Percentiles rank a stretch among this genome's conserved stretches.
phyloP scores from a whole-genome alignment of 1,140 invertebrate genomes.

The Vanessa atalanta region DNA sequence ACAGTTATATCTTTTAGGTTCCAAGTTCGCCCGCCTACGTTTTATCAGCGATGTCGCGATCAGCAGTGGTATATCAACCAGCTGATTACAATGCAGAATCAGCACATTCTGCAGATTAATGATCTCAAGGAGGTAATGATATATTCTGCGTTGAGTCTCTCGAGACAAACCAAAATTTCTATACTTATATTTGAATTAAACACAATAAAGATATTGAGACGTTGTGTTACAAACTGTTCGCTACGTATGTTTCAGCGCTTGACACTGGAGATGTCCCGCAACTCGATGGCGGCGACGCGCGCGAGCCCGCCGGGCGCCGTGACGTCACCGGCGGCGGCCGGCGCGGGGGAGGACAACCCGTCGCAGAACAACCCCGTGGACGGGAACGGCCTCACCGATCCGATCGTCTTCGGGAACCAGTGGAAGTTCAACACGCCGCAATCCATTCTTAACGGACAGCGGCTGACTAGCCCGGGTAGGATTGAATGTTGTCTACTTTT shows the following conservation, averaged over 20 bases:
- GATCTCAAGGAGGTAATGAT: slow-evolving; percentile 89
- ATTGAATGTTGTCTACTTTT: neutral
- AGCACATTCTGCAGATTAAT: slow-evolving; percentile 90
- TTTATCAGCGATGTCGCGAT: slow-evolving; percentile 95
- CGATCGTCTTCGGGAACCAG: slow-evolving; percentile 49
- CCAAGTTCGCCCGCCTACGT: slow-evolving; percentile 95
- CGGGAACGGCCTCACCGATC: slow-evolving; percentile 49
- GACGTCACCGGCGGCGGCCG: slow-evolving; percentile 30
- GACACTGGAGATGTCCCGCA: slow-evolving; percentile 87
- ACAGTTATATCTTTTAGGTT: slow-evolving; percentile 81
- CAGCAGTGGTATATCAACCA: slow-evolving; percentile 97
- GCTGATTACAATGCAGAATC: slow-evolving; percentile 89
- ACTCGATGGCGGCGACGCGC: slow-evolving; percentile 81
- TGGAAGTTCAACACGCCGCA: slow-evolving; percentile 61
- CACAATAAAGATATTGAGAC: too few relatives aligned
- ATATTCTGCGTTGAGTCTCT: neutral
- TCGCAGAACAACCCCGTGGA: slow-evolving; percentile 65
- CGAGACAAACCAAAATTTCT: neutral
- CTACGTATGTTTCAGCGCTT: slow-evolving; percentile 81
- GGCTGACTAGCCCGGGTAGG: slow-evolving; percentile 52
- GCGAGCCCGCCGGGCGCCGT: slow-evolving; percentile 61
- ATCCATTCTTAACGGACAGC: slow-evolving; percentile 45
- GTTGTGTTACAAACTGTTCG: too few relatives aligned
- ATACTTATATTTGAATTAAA: too few relatives aligned
- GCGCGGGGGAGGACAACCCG: slow-evolving; percentile 49